Percentiles rank a stretch among this genome's conserved stretches.
phyloP scores from a whole-genome alignment of 1,140 invertebrate genomes.

The Cydia strobilella region DNA sequence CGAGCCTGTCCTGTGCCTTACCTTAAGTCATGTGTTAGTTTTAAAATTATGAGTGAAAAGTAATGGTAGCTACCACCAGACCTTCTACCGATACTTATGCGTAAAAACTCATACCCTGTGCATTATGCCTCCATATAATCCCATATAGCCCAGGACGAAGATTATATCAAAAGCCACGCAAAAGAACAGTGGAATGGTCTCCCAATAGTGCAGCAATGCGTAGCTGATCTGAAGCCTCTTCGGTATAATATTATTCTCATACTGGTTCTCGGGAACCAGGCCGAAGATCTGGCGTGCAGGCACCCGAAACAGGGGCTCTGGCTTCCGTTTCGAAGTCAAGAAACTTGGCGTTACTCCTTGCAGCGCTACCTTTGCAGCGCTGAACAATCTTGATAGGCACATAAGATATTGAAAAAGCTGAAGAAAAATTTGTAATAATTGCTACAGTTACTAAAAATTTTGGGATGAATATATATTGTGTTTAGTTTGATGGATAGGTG shows the following conservation, averaged over 20 bases:
- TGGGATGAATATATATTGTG: background rate
- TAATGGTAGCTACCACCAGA: too few relatives aligned
- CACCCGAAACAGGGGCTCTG: background rate
- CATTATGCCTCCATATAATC: background rate
- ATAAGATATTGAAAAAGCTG: background rate
- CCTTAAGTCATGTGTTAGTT: too few relatives aligned
- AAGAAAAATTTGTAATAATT: background rate
- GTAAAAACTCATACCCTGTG: background rate
- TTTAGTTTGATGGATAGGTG: background rate
- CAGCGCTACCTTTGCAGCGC: slow-evolving; percentile 13
- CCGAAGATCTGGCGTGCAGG: background rate
- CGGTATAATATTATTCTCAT: background rate
- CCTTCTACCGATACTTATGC: background rate
- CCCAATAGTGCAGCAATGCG: background rate
- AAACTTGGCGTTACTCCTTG: background rate
- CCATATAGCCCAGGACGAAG: background rate
- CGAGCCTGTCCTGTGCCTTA: too few relatives aligned
- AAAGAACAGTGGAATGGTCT: background rate
- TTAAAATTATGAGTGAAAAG: too few relatives aligned
- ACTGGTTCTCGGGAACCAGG: background rate
- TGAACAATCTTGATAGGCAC: background rate
- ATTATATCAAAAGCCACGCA: background rate
- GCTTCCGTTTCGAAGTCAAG: background rate
- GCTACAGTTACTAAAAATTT: background rate
- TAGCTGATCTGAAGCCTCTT: background rate